These are phyloP conservation scores for Hipposideros armiger DNA, from an alignment of 2,113 vertebrate species.

Conservation along the genomic window DNA sequence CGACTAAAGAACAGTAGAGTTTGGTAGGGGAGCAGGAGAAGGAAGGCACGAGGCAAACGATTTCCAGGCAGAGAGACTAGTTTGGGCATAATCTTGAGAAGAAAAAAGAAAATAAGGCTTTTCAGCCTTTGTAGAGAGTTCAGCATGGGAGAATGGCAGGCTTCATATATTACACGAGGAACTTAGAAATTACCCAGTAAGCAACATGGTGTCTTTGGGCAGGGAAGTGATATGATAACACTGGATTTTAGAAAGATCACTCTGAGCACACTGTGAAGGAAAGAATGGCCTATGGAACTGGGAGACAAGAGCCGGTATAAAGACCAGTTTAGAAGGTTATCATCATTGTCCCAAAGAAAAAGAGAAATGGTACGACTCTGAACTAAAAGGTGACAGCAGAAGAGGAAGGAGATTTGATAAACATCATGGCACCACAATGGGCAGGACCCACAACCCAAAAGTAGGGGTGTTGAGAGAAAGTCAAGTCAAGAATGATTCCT, in stretches of 20 bases:
- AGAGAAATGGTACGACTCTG: neutral
- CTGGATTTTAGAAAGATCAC: neutral
- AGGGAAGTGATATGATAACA: neutral
- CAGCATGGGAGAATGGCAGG: neutral
- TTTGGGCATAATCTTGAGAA: neutral
- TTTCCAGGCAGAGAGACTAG: neutral
- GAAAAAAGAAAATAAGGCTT: neutral
- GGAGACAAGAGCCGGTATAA: neutral
- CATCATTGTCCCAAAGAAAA: neutral
- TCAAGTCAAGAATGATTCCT: neutral
- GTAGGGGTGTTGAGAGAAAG: neutral
- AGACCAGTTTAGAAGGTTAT: neutral
- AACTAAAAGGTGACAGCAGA: neutral
- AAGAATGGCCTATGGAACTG: neutral
- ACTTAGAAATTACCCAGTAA: neutral
- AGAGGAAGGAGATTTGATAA: neutral
- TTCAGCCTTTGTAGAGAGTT: neutral
- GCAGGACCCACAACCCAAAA: neutral
- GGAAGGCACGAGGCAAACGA: neutral
- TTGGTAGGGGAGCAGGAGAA: neutral
- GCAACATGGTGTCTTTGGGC: neutral
- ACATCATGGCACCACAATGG: neutral
- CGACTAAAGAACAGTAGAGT: neutral
- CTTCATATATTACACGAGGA: neutral
- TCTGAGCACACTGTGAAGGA: neutral